These are phyloP conservation scores for Callithrix jacchus DNA, from an alignment of 2,113 vertebrate species.

Conservation along the genomic window DNA sequence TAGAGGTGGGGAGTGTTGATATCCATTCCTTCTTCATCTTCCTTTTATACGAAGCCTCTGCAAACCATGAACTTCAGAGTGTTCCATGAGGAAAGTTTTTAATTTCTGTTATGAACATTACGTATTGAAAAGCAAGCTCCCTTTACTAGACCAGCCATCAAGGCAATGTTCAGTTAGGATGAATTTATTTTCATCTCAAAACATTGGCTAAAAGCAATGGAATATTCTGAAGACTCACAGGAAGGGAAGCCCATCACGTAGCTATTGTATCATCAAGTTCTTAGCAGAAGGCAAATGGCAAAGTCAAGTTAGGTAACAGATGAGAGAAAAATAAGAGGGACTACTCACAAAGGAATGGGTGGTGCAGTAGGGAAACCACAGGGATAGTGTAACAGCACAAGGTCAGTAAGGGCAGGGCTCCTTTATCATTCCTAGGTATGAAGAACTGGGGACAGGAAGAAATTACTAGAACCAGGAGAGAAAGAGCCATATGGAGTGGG, in stretches of 20 bases:
- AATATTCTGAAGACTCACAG: not conserved
- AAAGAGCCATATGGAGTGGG: not conserved
- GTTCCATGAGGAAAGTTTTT: not conserved
- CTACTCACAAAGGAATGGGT: not conserved
- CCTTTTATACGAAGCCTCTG: not conserved
- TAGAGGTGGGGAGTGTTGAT: not conserved
- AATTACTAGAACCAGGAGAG: not conserved
- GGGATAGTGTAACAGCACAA: not conserved
- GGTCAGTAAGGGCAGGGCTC: not conserved
- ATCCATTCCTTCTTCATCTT: not conserved
- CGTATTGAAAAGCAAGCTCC: not conserved
- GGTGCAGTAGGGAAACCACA: not conserved
- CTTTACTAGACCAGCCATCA: not conserved
- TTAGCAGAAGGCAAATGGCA: not conserved
- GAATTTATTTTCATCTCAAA: not conserved
- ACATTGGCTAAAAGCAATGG: not conserved
- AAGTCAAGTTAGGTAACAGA: not conserved
- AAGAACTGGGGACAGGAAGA: not conserved
- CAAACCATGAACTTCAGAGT: not conserved
- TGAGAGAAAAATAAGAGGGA: not conserved
- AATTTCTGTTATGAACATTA: not conserved
- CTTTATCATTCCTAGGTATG: not conserved
- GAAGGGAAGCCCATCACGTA: not conserved
- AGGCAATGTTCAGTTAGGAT: not conserved
- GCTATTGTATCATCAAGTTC: not conserved